A percentile compares a stretch with the other conserved stretches of the same genome.
phyloP scores from a whole-genome alignment of 2,113 vertebrate species.

The Alectura lathami region DNA sequence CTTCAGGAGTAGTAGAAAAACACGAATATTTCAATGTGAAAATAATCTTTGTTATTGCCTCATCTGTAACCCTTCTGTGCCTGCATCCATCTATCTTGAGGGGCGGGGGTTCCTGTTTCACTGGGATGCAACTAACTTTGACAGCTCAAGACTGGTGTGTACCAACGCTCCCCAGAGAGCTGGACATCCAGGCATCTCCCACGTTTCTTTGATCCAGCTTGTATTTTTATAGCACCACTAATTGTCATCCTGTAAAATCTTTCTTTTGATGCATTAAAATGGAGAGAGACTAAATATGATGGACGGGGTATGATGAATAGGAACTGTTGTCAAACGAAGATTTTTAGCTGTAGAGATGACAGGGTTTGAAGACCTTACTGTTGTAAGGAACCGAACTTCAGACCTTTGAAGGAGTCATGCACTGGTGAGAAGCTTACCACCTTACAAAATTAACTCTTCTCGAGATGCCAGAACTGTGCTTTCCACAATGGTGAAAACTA shows the following conservation, averaged over 20 bases:
- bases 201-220: not conserved
- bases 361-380: not conserved
- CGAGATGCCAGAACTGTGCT: not conserved
- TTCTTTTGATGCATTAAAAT: not conserved
- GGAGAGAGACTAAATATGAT: not conserved
- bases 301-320: not conserved
- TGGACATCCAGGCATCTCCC: not conserved
- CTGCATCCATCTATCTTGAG: not conserved
- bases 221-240: not conserved
- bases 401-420: not conserved
- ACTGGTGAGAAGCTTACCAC: not conserved
- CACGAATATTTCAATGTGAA: not conserved
- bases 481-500: not conserved
- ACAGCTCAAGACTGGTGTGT: not conserved
- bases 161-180: not conserved
- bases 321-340: not conserved
- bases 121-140: not conserved
- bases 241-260: not conserved
- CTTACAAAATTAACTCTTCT: not conserved
- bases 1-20: not conserved
- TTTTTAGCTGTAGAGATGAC: not conserved
- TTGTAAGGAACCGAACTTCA: not conserved
- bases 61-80: not conserved
- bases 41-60: not conserved
- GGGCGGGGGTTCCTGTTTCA: not conserved